These are phyloP conservation scores for Nothobranchius kuhntae DNA, from an alignment of 2,113 vertebrate species.

Conservation along the genomic window DNA sequence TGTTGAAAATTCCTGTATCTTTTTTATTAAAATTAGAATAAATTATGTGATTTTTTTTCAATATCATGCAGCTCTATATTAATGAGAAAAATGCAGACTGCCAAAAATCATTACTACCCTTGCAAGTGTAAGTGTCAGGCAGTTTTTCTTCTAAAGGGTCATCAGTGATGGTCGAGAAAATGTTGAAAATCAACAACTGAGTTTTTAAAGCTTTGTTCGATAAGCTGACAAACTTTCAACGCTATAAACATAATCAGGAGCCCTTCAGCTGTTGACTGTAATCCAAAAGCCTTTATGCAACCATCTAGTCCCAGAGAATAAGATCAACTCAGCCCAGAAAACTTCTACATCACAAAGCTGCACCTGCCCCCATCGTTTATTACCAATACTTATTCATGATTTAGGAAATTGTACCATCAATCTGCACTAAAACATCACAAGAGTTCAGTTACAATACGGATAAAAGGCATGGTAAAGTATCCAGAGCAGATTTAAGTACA, in stretches of 20 bases:
- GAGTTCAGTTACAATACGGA: constrained; percentile 9
- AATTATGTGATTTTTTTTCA: too few species aligned
- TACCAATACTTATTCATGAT: background rate
- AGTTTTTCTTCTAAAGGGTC: too few species aligned
- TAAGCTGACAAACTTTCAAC: background rate
- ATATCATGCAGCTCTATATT: too few species aligned
- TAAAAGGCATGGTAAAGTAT: constrained; percentile 4
- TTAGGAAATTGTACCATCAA: constrained; percentile 42
- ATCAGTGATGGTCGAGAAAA: background rate
- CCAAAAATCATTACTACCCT: too few species aligned
- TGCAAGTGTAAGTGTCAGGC: too few species aligned
- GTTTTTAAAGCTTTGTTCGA: background rate
- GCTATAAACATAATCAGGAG: background rate
- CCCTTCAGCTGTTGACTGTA: background rate
- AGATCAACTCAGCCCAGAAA: constrained; percentile 7
- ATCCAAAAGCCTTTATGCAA: background rate
- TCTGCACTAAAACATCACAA: constrained; percentile 63
- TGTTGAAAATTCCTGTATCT: too few species aligned
- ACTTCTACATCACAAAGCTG: constrained; percentile 15
- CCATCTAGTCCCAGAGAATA: background rate
- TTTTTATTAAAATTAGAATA: too few species aligned
- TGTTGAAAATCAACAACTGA: background rate
- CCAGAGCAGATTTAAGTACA: constrained; percentile 23
- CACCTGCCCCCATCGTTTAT: constrained; percentile 47
- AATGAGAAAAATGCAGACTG: too few species aligned